Evolutionary conservation across 2,797 vertebrate genomes (phyloP).

Genomic region (Lagorchestes hirsutus): DNA sequence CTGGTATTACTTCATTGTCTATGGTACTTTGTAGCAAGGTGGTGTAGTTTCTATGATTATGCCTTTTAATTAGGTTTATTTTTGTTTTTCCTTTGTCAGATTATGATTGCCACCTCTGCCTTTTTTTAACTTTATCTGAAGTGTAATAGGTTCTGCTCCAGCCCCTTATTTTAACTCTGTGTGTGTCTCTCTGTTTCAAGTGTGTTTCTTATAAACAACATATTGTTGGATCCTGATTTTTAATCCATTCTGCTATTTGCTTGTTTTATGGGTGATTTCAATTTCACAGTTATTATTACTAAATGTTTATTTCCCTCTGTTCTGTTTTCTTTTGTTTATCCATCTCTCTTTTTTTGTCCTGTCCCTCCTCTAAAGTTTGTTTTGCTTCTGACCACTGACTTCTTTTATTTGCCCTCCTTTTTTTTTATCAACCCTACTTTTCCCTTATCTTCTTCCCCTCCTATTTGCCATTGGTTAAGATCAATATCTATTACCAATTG

Average conservation of each 20-base stretch:
- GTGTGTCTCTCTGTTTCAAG: background rate
- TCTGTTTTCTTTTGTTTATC: background rate
- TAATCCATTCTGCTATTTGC: background rate
- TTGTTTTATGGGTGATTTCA: background rate
- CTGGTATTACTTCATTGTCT: background rate
- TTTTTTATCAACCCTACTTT: too few relatives aligned
- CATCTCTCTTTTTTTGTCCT: background rate
- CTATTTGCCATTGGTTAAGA: background rate
- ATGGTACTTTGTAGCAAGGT: background rate
- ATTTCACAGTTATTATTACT: background rate
- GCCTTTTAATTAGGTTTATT: background rate
- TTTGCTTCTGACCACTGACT: background rate
- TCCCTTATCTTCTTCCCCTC: background rate
- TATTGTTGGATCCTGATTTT: background rate
- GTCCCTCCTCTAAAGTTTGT: background rate
- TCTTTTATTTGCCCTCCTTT: background rate
- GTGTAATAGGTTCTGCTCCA: background rate
- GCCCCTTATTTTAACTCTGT: background rate
- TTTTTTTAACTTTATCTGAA: background rate
- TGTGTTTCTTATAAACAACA: background rate
- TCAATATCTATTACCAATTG: background rate
- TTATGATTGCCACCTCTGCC: background rate
- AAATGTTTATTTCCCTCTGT: background rate
- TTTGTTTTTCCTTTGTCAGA: background rate
- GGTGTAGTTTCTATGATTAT: background rate